Percentiles rank a stretch among this genome's conserved stretches.
Evolutionary conservation across 2,888 invertebrate species (phyloP).

Genomic region (Drosophila antonietae): DNA sequence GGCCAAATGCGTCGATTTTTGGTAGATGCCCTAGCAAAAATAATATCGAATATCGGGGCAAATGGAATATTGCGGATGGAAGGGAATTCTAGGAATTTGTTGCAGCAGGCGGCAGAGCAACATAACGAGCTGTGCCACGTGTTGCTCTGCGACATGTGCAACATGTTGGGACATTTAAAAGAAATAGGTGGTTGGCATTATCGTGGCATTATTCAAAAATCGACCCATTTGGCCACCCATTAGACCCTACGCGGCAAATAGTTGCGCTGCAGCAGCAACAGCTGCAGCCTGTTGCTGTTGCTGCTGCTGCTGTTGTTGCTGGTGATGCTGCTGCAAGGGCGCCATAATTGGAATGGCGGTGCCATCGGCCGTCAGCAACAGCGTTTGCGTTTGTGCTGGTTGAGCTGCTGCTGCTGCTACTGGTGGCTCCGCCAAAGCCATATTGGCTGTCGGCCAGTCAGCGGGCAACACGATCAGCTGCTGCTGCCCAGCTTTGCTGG

Average conservation of each 20-base stretch:
- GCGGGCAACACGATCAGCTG: slow-evolving; percentile 76
- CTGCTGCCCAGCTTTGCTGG: slow-evolving; percentile 74
- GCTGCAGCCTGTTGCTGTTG: slow-evolving; percentile 75
- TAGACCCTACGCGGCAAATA: slow-evolving; percentile 82
- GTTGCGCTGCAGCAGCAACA: slow-evolving; percentile 77
- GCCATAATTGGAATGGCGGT: slow-evolving; percentile 76
- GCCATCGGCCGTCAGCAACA: slow-evolving; percentile 75
- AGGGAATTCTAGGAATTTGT: slow-evolving; percentile 3
- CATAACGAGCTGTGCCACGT: slow-evolving; percentile 21
- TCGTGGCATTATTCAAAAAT: slow-evolving; percentile 82
- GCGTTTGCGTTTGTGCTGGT: slow-evolving; percentile 61
- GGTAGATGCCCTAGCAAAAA: slow-evolving; percentile 16
- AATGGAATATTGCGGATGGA: background rate
- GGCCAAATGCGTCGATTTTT: slow-evolving; percentile 77
- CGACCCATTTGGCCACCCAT: slow-evolving; percentile 83
- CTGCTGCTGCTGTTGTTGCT: slow-evolving; percentile 62
- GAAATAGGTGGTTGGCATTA: slow-evolving; percentile 82
- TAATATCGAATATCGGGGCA: slow-evolving; percentile 5
- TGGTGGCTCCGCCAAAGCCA: slow-evolving; percentile 38
- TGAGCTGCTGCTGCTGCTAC: slow-evolving; percentile 32
- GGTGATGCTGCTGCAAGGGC: slow-evolving; percentile 54
- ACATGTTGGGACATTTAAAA: slow-evolving; percentile 61
- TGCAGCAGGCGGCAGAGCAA: slow-evolving; percentile 45
- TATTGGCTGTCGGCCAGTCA: slow-evolving; percentile 61
- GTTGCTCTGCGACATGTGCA: slow-evolving; percentile 54